Evolutionary conservation across 1,140 invertebrate genomes (phyloP).

Genomic region (Camponotus pennsylvanicus): DNA sequence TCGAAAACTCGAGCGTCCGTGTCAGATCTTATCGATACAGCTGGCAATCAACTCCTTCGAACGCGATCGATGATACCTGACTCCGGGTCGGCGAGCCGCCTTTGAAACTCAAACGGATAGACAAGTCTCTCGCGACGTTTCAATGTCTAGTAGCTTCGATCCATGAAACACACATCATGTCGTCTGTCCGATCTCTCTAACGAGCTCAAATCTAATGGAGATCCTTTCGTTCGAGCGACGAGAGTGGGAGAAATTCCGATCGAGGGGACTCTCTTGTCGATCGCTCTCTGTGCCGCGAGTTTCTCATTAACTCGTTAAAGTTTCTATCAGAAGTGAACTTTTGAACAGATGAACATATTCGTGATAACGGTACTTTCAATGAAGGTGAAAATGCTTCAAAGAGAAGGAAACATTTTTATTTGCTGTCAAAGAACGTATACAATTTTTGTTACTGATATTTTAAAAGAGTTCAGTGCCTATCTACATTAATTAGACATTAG

Average conservation of each 20-base stretch:
- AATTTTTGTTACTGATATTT: background rate
- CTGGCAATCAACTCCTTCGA: slow-evolving; percentile 63
- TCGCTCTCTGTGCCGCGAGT: background rate
- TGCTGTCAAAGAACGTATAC: background rate
- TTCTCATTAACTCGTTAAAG: slow-evolving; percentile 21
- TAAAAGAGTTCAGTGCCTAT: too few species aligned
- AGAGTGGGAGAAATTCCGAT: slow-evolving; percentile 40
- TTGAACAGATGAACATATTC: background rate
- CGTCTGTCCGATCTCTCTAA: slow-evolving; percentile 52
- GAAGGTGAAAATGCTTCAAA: background rate
- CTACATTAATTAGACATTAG: too few species aligned
- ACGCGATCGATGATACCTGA: slow-evolving; percentile 69
- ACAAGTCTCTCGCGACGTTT: slow-evolving; percentile 36
- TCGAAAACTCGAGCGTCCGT: slow-evolving; percentile 75
- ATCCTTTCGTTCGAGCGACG: slow-evolving; percentile 2
- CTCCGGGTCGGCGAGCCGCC: slow-evolving; percentile 48
- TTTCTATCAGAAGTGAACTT: slow-evolving; percentile 18
- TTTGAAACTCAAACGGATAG: slow-evolving; percentile 67
- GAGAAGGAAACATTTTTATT: background rate
- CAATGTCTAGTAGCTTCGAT: slow-evolving; percentile 68
- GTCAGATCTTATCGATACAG: slow-evolving; percentile 79
- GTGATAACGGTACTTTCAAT: slow-evolving; percentile 32
- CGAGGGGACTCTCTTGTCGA: background rate
- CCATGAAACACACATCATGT: slow-evolving; percentile 65
- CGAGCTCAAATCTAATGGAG: slow-evolving; percentile 68